Evolutionary conservation across 2,888 invertebrate genomes (phyloP), one percentile per base, ranked within the genome.

Genomic region (Polymixis flavicincta): DNA sequence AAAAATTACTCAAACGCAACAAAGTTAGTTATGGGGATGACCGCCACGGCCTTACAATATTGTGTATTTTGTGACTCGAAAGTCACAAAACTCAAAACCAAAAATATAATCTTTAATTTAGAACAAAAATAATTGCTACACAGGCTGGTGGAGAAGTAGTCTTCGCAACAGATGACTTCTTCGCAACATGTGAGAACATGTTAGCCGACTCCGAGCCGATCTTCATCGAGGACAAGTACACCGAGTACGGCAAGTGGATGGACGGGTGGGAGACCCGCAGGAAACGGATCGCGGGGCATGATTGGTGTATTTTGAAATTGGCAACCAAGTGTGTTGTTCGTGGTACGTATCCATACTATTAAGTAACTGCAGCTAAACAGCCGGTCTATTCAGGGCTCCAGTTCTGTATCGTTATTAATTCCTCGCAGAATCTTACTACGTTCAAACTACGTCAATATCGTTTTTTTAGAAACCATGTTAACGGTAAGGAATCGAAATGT

Each of bases 181-280:
- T 97, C 86, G 97, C 97, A 1, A 92, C 95, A 11, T 97, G 97
- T 19, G 97, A 97, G 88, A 97, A 97, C 85, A 95, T 97, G 92
- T 89, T 97, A 25, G 91, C 94, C 45, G 97, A 97, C 65, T 91
- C 92, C 0, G 97, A 97, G 6, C 97, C 97, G 0, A 90, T 97
- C 22, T 97, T 97, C 92, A 96, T 97, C 25, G 92, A 96, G 9
- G 97, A 97, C 0, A 95, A 96, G 79, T 97, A 96, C 89, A 97
- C 97, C 0, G 97, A 97, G 68, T 97, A 92, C 76, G 97, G 97
- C 0, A 97, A 97, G 88, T 97, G 97, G 97, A 97, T 97, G 97
- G 97, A 97, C 83, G 97, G 97, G 0, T 97, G 97, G 97, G 97
- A 97, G 90, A 97, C 97, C 0, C 92, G 97, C 22, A 94, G 97